Evolutionary conservation across 2,113 vertebrate species (phyloP).

Genomic region (Ptilonorhynchus violaceus): DNA sequence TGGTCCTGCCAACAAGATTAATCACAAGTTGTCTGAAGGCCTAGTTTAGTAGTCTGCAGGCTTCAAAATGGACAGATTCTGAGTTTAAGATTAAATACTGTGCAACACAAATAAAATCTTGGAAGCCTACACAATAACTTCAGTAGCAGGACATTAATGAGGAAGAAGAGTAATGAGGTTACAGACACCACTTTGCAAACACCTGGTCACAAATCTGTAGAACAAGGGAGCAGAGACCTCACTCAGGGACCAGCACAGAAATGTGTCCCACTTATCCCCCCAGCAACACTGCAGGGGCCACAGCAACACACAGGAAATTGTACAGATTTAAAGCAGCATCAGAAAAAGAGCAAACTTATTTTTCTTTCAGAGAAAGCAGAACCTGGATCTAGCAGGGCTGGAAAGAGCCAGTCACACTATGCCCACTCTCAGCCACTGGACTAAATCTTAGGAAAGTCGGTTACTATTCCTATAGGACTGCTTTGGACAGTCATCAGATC

Average conservation of each 20-base stretch:
- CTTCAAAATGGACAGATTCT: neutral
- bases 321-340: neutral
- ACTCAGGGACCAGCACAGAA: neutral
- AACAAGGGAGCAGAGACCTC: neutral
- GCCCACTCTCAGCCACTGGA: neutral
- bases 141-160: neutral
- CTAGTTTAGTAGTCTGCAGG: neutral
- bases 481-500: neutral
- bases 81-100: neutral
- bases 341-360: neutral
- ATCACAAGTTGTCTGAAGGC: neutral
- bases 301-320: neutral
- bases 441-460: neutral
- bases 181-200: neutral
- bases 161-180: neutral
- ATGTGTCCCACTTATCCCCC: accelerated
- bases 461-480: neutral
- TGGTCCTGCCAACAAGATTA: neutral
- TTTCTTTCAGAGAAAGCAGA: neutral
- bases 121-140: neutral
- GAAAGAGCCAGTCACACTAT: neutral
- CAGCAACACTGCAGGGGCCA: neutral
- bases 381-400: neutral
- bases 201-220: neutral
- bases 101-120: neutral